These are phyloP conservation scores for Exephanes ischioxanthus DNA, from an alignment of 2,888 invertebrate genomes.

Conservation along the genomic window DNA sequence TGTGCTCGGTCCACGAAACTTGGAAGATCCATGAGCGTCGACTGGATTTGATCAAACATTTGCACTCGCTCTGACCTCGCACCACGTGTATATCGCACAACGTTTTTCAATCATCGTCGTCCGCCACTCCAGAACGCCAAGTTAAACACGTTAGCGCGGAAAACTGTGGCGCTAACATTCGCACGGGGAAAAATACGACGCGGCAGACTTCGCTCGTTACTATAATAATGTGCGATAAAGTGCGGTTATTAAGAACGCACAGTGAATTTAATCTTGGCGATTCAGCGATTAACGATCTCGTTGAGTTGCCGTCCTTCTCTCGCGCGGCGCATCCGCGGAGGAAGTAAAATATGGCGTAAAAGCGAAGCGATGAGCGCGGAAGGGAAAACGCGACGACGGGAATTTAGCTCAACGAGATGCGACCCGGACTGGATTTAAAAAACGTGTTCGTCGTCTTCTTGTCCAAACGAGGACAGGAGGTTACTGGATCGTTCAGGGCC, in stretches of 20 bases:
- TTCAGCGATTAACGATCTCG: slow-evolving; percentile 70
- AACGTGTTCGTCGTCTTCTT: slow-evolving; percentile 28
- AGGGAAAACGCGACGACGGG: not conserved
- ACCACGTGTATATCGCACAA: slow-evolving; percentile 27
- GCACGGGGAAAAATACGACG: not conserved
- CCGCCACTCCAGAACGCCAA: not conserved
- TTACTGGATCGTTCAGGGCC: slow-evolving; percentile 6
- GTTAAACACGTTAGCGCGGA: not conserved
- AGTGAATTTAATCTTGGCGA: slow-evolving; percentile 66
- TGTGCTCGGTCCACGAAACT: slow-evolving; percentile 48
- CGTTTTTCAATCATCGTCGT: slow-evolving; percentile 7
- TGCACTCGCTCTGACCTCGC: slow-evolving; percentile 74
- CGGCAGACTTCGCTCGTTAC: not conserved
- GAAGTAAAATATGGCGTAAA: not conserved
- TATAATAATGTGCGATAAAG: slow-evolving; percentile 74
- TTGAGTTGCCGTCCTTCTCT: not conserved
- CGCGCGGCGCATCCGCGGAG: not conserved
- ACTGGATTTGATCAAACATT: slow-evolving; percentile 77
- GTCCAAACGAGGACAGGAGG: slow-evolving; percentile 41
- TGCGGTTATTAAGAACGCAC: slow-evolving; percentile 71
- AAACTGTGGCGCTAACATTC: not conserved
- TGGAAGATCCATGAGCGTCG: slow-evolving; percentile 52
- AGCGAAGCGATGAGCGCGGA: not conserved
- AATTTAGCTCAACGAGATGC: slow-evolving; percentile 45
- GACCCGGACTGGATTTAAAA: slow-evolving; percentile 17